Base-by-base conservation (phyloP, 2,888 invertebrate genomes). In the Lasioglossum morio region DNA sequence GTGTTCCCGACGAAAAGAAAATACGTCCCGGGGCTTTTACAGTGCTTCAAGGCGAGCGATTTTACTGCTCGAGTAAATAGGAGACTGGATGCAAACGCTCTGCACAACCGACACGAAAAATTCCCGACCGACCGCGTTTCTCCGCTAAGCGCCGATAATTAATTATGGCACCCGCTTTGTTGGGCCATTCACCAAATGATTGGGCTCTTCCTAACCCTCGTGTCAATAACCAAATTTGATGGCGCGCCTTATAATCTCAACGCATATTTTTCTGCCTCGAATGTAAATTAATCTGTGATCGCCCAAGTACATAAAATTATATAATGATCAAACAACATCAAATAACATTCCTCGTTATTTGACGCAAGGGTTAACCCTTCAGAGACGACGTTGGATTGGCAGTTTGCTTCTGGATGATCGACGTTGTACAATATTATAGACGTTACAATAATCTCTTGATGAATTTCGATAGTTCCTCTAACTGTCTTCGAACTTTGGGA, bases 41-140 rank as follows among this genome's bases (percentile, higher is more conserved):
- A 70, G 73, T 79, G 86, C 87, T 82, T 79, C 87, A 89, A 90
- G 85, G 81, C 85, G 90, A 84, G 86, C 84, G 87, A 74, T 88
- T 89, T 89, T 88, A 78, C 84, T 84, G 89, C 74, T 91, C 88
- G 90, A 81, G 86, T 89, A 88, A 89, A 88, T 82, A 78, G 76
- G 66, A 83, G 78, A 40, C 78, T 83, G 70, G 84, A 82, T 72
- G 86, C 73, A 57, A 46, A 72, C 34, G 66, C 34, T 30, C 75
- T 37, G 46, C 73, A 60, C 69, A 76, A 81, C 78, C 76, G 75
- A 57, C 75, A 66, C 75, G 81, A 85, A 77, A 77, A 85, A 85
- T 85, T 85, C 76, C 77, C 34, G 40, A 60, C 8, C 77, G 74
- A 43, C 70, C 60, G 37, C 53, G 30, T 57, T 12, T 23, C 40